These are phyloP conservation scores for Palythoa caribaeorum DNA, from an alignment of 92 coral and sea anemone species.

Conservation along the genomic window DNA sequence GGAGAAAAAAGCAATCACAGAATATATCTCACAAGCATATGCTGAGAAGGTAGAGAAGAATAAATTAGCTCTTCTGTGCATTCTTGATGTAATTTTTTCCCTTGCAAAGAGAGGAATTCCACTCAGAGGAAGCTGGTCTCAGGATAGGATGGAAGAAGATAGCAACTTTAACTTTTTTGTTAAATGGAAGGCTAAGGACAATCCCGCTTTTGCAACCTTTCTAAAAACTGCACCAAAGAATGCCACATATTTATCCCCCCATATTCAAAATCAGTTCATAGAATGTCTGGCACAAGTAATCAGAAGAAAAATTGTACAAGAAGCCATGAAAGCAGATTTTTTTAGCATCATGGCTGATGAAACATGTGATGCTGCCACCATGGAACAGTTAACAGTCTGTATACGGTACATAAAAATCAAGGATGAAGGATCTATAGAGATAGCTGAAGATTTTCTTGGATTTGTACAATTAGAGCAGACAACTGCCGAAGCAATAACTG, in stretches of 20 bases:
- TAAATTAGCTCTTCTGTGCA: constrained; percentile 16
- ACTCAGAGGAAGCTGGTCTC: constrained; percentile 21
- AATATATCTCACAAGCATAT: not conserved
- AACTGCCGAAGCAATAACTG: not conserved
- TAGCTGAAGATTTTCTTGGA: constrained; percentile 36
- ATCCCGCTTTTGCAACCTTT: constrained; percentile 21
- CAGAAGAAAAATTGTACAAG: not conserved
- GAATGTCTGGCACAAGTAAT: constrained; percentile 9
- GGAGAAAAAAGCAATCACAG: not conserved
- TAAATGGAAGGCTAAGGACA: constrained; percentile 15
- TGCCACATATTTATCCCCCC: constrained; percentile 25
- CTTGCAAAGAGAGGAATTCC: constrained; percentile 31
- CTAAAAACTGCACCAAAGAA: constrained; percentile 41
- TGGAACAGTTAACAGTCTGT: constrained; percentile 31
- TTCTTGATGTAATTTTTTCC: constrained; percentile 35
- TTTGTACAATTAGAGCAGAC: not conserved
- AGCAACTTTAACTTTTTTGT: constrained; percentile 7
- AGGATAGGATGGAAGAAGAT: constrained; percentile 11
- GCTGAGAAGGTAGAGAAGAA: constrained; percentile 13
- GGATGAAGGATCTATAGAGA: constrained; percentile 3
- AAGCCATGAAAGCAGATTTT: constrained; percentile 25
- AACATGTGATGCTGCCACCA: constrained; percentile 37
- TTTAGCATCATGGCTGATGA: constrained; percentile 44
- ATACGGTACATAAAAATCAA: constrained; percentile 34
- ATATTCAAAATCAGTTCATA: constrained; percentile 25